Percentiles rank a stretch among this genome's conserved stretches.
Conservation (phyloP, 2,113 vertebrate species). For the Petromus typicus region DNA sequence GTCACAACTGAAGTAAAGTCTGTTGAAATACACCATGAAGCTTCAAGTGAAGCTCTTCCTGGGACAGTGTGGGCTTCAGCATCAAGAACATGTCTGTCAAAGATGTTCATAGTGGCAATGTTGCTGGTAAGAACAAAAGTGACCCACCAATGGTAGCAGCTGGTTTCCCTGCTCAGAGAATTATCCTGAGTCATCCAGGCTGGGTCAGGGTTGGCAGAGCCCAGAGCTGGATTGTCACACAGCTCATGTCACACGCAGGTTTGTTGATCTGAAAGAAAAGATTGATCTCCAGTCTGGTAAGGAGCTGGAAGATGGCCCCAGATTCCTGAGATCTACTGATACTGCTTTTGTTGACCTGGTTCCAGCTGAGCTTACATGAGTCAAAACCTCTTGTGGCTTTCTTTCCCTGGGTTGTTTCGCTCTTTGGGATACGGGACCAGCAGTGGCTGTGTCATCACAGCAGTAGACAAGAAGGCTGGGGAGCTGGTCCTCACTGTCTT, state of each 20-base stretch:
- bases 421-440: background rate
- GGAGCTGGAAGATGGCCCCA: constrained; percentile 97
- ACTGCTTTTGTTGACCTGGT: constrained; percentile 96
- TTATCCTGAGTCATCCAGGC: background rate
- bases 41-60: background rate
- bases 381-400: constrained; percentile 97
- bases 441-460: background rate
- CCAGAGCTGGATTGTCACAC: constrained; percentile 97
- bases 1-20: background rate
- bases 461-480: background rate
- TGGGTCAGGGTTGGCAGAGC: background rate
- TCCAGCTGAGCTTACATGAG: constrained; percentile 96
- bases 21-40: background rate
- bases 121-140: background rate
- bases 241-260: constrained; percentile 96
- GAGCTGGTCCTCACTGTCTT: background rate
- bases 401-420: constrained; percentile 90
- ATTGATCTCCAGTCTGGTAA: constrained; percentile 97
- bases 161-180: background rate
- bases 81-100: background rate
- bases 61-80: background rate
- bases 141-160: background rate
- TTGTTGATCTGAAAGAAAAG: constrained; percentile 95
- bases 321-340: constrained; percentile 94
- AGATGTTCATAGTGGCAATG: background rate